These are phyloP conservation scores for Sitobion miscanthi DNA, from an alignment of 1,140 invertebrate genomes.

Conservation along the genomic window DNA sequence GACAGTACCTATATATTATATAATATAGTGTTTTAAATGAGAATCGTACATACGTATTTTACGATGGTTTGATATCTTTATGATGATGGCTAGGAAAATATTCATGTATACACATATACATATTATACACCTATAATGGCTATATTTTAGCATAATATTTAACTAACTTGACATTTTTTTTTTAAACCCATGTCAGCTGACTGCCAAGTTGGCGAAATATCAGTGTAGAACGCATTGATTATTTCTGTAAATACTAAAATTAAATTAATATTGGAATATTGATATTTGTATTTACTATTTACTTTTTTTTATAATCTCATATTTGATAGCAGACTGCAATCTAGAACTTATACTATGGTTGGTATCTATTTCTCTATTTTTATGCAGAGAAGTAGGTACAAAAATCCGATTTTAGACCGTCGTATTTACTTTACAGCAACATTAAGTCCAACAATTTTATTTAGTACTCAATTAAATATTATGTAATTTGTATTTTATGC, in stretches of 20 bases:
- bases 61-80: no score
- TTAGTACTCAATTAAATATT: background rate
- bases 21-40: no score
- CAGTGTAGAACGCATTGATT: background rate
- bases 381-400: background rate
- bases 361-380: background rate
- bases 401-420: background rate
- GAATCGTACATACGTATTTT: no score
- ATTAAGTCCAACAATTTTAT: background rate
- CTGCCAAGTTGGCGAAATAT: background rate
- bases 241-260: background rate
- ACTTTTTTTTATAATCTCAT: background rate
- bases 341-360: no score
- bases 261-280: background rate
- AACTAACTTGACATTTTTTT: background rate
- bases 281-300: background rate
- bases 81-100: no score
- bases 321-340: no score
- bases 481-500: background rate
- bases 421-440: background rate
- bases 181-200: no score
- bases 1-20: no score
- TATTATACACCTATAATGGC: no score
- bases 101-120: no score
- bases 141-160: no score